Evolutionary conservation across 2,113 vertebrate species (phyloP).

Genomic region (Acrocephalus kingi): DNA sequence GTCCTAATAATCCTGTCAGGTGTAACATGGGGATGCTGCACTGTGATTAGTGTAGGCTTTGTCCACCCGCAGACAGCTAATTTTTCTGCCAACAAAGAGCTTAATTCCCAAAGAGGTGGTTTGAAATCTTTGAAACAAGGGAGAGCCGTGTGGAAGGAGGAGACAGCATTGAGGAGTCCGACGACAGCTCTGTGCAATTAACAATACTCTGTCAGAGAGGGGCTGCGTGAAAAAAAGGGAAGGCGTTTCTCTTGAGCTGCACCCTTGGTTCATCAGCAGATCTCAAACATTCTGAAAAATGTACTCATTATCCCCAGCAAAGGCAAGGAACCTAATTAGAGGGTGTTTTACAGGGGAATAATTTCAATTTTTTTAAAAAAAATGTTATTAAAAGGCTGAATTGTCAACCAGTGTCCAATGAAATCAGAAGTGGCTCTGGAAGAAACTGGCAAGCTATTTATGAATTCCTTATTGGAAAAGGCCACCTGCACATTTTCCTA

Average conservation of each 20-base stretch:
- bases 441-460: slow-evolving; percentile 53
- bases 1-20: slow-evolving; percentile 63
- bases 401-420: slow-evolving; percentile 31
- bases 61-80: slow-evolving; percentile 69
- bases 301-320: slow-evolving; percentile 26
- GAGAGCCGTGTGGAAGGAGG: slow-evolving; percentile 56
- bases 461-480: slow-evolving; percentile 7
- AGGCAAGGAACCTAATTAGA: slow-evolving; percentile 67
- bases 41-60: slow-evolving; percentile 59
- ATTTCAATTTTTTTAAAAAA: background rate
- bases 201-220: slow-evolving; percentile 52
- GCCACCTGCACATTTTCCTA: background rate
- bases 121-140: slow-evolving; percentile 68
- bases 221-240: background rate
- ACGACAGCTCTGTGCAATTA: slow-evolving; percentile 47
- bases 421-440: slow-evolving; percentile 2
- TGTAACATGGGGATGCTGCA: slow-evolving; percentile 55
- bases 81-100: slow-evolving; percentile 74
- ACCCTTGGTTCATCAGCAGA: slow-evolving; percentile 47
- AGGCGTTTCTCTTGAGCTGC: slow-evolving; percentile 59
- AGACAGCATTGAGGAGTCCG: slow-evolving; percentile 28
- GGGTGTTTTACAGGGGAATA: slow-evolving; percentile 33
- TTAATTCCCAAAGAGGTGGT: slow-evolving; percentile 64
- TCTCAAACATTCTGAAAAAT: slow-evolving; percentile 53
- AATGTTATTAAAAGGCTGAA: slow-evolving; percentile 45